Base-by-base conservation (phyloP, 2,113 vertebrate species). In the Phyllostomus discolor region DNA sequence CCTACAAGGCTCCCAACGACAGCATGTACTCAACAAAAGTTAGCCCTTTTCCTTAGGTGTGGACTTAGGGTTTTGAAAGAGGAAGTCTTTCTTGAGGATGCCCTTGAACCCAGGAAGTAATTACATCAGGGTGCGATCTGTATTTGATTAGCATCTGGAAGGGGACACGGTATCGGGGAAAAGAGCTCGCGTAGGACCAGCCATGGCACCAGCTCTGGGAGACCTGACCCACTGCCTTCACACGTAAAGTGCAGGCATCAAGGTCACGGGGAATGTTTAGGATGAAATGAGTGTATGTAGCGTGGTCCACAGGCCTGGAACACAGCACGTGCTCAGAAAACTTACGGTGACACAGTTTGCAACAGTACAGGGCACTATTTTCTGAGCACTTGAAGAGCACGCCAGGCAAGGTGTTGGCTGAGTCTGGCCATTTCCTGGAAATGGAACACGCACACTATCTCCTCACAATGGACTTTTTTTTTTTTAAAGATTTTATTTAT, bases 91-190 rank as follows among this genome's bases (percentile, higher is more conserved):
- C 46, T 75, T 54, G 16, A 79, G 38, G 28, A 59, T 1, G 16
- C 62, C 41, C 72, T 84, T 64, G 59, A 95, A 79, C 80, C 46
- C 87, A 67, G 62, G 95, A 26, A 73, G 28, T 54, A 48, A 66
- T n/a, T 31, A 10, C 12, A 67, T 14, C 46, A 57, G 72, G 46
- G 62, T n/a, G 26, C 64, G 62, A 38, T n/a, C n/a, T 26, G 35
- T 31, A 52, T 43, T 83, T 24, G 31, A 35, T 62, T 24, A 82
- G 43, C 17, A 83, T 8, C 43, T 43, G 76, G 57, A 59, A 82
- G 64, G 59, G 19, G 41, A 3, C 50, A 31, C 2, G 20, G 9
- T 2, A 8, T n/a, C 14, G 3, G 24, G 10, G 11, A 5, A 82
- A 33, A 38, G 62, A 52, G 50, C 7, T 52, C 33, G 67, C 31